Evolutionary conservation across 2,797 vertebrate genomes (phyloP).

Genomic region (Setipinna tenuifilis): DNA sequence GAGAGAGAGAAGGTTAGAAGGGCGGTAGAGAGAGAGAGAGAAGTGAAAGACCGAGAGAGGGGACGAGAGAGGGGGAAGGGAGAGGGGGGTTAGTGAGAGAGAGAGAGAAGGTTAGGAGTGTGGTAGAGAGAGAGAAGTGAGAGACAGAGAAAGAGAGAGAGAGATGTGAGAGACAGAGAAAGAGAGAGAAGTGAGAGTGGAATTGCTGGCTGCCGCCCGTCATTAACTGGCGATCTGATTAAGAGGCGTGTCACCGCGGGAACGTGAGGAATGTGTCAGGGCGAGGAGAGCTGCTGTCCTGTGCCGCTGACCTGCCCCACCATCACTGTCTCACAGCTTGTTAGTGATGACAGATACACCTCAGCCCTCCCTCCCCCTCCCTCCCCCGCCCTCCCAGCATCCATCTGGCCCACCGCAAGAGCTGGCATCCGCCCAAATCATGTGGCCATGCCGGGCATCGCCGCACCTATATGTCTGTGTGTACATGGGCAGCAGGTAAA

Average conservation of each 20-base stretch:
- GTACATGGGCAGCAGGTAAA: background rate
- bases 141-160: slow-evolving; percentile 7
- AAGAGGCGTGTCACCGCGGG: slow-evolving; percentile 72
- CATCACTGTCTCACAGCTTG: slow-evolving; percentile 76
- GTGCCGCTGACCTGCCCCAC: slow-evolving; percentile 71
- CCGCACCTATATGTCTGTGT: background rate
- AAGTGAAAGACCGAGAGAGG: too few species aligned
- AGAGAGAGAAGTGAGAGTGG: background rate
- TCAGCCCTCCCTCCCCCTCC: slow-evolving; percentile 54
- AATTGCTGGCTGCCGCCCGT: slow-evolving; percentile 48
- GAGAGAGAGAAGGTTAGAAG: background rate
- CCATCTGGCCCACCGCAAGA: slow-evolving; percentile 68
- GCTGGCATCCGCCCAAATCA: slow-evolving; percentile 67
- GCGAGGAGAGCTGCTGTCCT: slow-evolving; percentile 42
- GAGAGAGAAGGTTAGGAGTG: background rate
- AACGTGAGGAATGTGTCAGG: slow-evolving; percentile 53
- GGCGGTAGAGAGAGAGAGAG: background rate
- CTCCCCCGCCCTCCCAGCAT: slow-evolving; percentile 37
- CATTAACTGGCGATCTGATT: slow-evolving; percentile 78
- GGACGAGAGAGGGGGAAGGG: too few species aligned
- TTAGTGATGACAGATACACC: slow-evolving; percentile 79
- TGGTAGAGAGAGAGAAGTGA: background rate
- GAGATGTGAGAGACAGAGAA: background rate
- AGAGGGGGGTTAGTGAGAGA: too few species aligned
- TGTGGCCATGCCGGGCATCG: slow-evolving; percentile 42